Conservation (phyloP, 2,888 invertebrate genomes). For the Clistopyga incitator region DNA sequence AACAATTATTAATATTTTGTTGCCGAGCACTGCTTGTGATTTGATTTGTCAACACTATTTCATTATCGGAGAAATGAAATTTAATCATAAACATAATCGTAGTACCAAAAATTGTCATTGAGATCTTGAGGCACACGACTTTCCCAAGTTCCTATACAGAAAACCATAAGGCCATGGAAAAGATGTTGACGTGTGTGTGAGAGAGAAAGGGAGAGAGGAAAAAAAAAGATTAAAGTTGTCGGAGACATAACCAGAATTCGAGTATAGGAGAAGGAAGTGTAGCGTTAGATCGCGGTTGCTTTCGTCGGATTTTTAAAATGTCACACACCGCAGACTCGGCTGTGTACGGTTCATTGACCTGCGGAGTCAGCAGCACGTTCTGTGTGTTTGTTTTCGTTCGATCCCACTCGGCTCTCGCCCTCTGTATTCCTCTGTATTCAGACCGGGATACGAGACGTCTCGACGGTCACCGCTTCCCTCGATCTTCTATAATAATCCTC, state of each 20-base stretch:
- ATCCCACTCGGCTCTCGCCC: neutral
- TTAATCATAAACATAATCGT: too few relatives aligned
- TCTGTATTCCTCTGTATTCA: slow-evolving; percentile 5
- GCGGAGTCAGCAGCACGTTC: slow-evolving; percentile 13
- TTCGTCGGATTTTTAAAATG: slow-evolving; percentile 2
- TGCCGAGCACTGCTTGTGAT: too few relatives aligned
- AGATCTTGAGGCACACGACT: too few relatives aligned
- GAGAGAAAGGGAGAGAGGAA: neutral
- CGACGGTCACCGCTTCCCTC: slow-evolving; percentile 3
- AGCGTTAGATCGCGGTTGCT: slow-evolving; percentile 11
- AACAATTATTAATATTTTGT: too few relatives aligned
- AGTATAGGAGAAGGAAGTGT: neutral
- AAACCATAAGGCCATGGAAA: neutral
- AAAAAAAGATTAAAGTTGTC: neutral
- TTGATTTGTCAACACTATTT: too few relatives aligned
- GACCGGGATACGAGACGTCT: neutral
- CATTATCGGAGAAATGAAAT: too few relatives aligned
- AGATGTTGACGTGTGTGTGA: neutral
- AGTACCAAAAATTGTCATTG: too few relatives aligned
- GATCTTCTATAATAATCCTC: slow-evolving; percentile 19
- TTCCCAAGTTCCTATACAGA: neutral
- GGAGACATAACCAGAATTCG: neutral
- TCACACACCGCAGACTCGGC: slow-evolving; percentile 15
- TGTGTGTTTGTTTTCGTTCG: slow-evolving; percentile 38
- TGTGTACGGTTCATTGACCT: slow-evolving; percentile 22